Base-by-base conservation (phyloP, 2,888 invertebrate species). In the Eupithecia abbreviata region DNA sequence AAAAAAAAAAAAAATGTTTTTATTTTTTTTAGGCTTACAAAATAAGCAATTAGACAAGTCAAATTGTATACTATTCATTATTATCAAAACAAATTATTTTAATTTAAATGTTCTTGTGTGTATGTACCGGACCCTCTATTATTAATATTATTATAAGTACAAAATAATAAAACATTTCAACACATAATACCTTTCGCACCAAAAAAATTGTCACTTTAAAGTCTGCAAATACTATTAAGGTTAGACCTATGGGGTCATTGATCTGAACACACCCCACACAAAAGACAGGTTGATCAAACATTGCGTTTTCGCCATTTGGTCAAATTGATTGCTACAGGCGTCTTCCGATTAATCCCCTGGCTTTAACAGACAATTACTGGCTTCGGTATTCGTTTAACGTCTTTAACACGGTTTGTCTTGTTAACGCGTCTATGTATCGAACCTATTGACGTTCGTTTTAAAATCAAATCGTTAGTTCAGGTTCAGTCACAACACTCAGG, bases 291-390 rank as follows among this genome's bases (percentile, higher is more conserved):
- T 62, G 75, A 72, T 78, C 69, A 74, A 75, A 78, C 75, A 78
- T 74, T 76, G 73, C 73, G 69, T 76, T 78, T 74, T 74, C 76
- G 74, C 75, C 71, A 75, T 76, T 76, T 70, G 72, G 74, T 72
- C 55, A 74, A 76, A 73, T 76, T 76, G 78, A 78, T 78, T 78
- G 74, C 73, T 86, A 87, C 86, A 85, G 88, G 86, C 87, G 88
- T 85, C 86, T 85, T 86, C 86, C 90, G 90, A 92, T 92, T 91
- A 91, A 92, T 91, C 89, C 87, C 85, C 78, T 81, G 85, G 86
- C 81, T 86, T 58, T 90, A 90, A 91, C 91, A 89, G 88, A 85
- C 85, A 85, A 87, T 87, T 87, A 86, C 85, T 84, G 85, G 85
- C 88, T 84, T 85, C 84, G 82, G 84, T 83, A 88, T 88, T 89